phyloP scores from a whole-genome alignment of 2,797 vertebrate species.

The Sparidentex hasta region DNA sequence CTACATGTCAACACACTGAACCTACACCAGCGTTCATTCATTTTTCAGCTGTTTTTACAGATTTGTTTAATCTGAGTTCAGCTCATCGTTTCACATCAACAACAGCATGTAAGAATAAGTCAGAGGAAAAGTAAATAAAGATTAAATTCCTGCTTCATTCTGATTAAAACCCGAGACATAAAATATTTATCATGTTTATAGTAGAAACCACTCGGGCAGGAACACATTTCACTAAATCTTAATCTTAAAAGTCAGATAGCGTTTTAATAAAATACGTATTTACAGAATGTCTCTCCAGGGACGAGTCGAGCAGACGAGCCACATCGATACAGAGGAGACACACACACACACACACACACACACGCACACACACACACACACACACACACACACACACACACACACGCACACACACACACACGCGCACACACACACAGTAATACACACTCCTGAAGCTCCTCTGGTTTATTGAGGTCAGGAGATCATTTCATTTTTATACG shows the following conservation, averaged over 20 bases:
- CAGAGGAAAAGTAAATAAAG: no score
- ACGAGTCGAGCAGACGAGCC: background rate
- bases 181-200: no score
- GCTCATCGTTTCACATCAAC: no score
- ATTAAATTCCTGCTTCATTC: no score
- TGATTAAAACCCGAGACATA: no score
- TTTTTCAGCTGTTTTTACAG: no score
- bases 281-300: background rate
- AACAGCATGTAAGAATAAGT: no score
- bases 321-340: background rate
- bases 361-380: background rate
- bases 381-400: conserved; percentile 1
- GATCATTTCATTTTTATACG: conserved; percentile 53
- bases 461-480: conserved; percentile 55
- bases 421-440: background rate
- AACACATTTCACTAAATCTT: background rate
- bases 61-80: no score
- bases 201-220: no score
- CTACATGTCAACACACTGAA: no score
- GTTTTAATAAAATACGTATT: conserved; percentile 4
- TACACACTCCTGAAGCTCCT: conserved; percentile 22
- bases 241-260: background rate
- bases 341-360: conserved; percentile 17
- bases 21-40: no score
- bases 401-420: conserved; percentile 13